These are phyloP conservation scores for Pseudomyrmex dendroicus DNA, from an alignment of 1,140 invertebrate genomes.

Conservation along the genomic window DNA sequence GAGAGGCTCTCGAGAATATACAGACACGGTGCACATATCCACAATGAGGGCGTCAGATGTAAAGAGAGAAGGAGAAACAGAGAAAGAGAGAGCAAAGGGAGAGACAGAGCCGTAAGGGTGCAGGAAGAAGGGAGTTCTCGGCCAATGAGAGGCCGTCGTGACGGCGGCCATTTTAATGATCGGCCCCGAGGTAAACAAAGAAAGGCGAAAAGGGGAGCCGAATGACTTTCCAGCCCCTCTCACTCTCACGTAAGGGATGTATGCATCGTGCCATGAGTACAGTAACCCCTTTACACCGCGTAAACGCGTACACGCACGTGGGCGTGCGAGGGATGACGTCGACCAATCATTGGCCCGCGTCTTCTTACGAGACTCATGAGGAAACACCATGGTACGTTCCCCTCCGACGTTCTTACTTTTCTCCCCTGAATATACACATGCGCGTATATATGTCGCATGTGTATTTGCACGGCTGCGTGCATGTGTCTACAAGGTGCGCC, in stretches of 20 bases:
- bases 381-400: slow-evolving; percentile 64
- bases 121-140: slow-evolving; percentile 73
- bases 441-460: slow-evolving; percentile 40
- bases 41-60: slow-evolving; percentile 77
- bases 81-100: slow-evolving; percentile 61
- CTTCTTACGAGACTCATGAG: slow-evolving; percentile 70
- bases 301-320: slow-evolving; percentile 79
- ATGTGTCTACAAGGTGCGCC: slow-evolving; percentile 17
- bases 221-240: slow-evolving; percentile 83
- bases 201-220: slow-evolving; percentile 78
- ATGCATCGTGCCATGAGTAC: slow-evolving; percentile 67
- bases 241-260: slow-evolving; percentile 62
- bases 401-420: slow-evolving; percentile 60
- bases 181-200: slow-evolving; percentile 84
- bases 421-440: slow-evolving; percentile 11
- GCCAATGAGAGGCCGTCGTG: slow-evolving; percentile 83
- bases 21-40: slow-evolving; percentile 57
- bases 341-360: slow-evolving; percentile 81
- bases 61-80: slow-evolving; percentile 64
- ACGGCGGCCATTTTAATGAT: slow-evolving; percentile 86
- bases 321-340: slow-evolving; percentile 76
- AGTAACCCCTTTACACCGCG: slow-evolving; percentile 77
- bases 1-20: slow-evolving; percentile 44
- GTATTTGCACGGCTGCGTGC: slow-evolving; percentile 14
- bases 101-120: slow-evolving; percentile 63